Percentiles rank a stretch among this genome's conserved stretches.
These are phyloP conservation scores for Colostygia pectinataria DNA, from an alignment of 2,888 invertebrate species.

Conservation along the genomic window DNA sequence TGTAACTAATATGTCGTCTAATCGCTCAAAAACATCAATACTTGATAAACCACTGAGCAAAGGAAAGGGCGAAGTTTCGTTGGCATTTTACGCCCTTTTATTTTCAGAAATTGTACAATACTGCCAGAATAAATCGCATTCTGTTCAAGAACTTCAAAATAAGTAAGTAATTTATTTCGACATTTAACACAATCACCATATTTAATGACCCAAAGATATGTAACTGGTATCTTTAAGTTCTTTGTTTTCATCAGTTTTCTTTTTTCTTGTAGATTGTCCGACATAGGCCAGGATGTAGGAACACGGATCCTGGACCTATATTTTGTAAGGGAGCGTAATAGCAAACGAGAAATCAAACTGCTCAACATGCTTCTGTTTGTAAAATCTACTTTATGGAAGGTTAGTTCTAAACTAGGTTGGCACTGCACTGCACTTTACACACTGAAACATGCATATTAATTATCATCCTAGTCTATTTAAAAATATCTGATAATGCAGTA, in stretches of 20 bases:
- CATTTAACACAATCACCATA: no score
- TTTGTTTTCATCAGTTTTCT: no score
- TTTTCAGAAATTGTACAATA: slow-evolving; percentile 99
- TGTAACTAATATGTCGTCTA: slow-evolving; percentile 66
- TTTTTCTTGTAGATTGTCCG: slow-evolving; percentile 87
- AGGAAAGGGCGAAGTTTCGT: slow-evolving; percentile 95
- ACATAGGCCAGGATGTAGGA: slow-evolving; percentile 97
- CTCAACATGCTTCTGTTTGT: slow-evolving; percentile 97
- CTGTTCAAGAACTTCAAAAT: slow-evolving; percentile 96
- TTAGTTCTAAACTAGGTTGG: no score
- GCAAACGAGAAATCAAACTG: slow-evolving; percentile 97
- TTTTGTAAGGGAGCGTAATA: slow-evolving; percentile 95
- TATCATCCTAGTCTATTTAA: no score
- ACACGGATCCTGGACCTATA: slow-evolving; percentile 95
- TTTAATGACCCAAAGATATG: no score
- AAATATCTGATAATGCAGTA: no score
- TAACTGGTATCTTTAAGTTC: no score
- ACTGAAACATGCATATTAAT: background rate
- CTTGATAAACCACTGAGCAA: slow-evolving; percentile 95
- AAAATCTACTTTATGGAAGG: slow-evolving; percentile 98
- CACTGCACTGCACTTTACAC: background rate
- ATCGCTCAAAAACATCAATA: slow-evolving; percentile 88
- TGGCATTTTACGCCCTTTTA: slow-evolving; percentile 96
- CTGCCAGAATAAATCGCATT: slow-evolving; percentile 97
- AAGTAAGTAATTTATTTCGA: slow-evolving; percentile 85